Evolutionary conservation across 2,113 vertebrate genomes (phyloP).

Genomic region (Ameiurus melas): DNA sequence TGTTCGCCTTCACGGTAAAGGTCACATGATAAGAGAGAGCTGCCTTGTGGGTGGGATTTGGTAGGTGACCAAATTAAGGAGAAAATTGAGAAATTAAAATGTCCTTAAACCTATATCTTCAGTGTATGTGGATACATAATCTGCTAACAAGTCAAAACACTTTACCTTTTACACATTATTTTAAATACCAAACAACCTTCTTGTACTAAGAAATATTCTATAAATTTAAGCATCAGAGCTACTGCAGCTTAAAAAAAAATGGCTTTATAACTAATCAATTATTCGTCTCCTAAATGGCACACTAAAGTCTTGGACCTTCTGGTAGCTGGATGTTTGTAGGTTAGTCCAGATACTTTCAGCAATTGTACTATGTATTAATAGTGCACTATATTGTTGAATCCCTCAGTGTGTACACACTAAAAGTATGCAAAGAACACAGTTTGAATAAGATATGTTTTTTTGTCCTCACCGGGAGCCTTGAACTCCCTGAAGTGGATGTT

Average conservation of each 20-base stretch:
- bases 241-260: too few species aligned
- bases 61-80: neutral
- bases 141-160: neutral
- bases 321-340: neutral
- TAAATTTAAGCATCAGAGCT: too few species aligned
- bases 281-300: neutral
- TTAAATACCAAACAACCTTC: neutral
- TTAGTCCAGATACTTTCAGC: neutral
- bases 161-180: neutral
- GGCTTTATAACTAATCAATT: neutral
- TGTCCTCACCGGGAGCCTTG: constrained; percentile 86
- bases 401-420: neutral
- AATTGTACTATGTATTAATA: neutral
- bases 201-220: too few species aligned
- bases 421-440: neutral
- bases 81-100: neutral
- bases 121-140: neutral
- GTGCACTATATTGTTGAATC: neutral
- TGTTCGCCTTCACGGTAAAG: neutral
- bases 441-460: neutral
- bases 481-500: constrained; percentile 94
- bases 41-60: neutral
- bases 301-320: neutral
- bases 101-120: neutral
- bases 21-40: neutral